Conservation (phyloP, 1,140 invertebrate species). For the Nymphalis io region DNA sequence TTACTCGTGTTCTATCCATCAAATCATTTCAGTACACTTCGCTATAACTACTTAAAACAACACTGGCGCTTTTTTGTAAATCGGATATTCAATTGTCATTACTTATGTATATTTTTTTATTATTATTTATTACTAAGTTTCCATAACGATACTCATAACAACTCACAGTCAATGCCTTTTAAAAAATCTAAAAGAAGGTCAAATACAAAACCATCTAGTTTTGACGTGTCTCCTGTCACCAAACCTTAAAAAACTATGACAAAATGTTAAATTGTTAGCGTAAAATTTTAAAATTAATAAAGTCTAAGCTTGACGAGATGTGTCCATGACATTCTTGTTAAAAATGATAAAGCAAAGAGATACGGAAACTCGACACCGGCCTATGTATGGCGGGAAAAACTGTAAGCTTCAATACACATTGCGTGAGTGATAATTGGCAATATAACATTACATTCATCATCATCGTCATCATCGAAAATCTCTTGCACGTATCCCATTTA, state of each 20-base stretch:
- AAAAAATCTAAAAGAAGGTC: constrained; percentile 6
- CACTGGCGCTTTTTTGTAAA: no score
- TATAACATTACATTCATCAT: no score
- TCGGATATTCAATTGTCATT: no score
- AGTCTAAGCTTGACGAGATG: constrained; percentile 18
- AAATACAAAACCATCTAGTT: constrained; percentile 14
- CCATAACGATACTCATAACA: no score
- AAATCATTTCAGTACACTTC: no score
- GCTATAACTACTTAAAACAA: no score
- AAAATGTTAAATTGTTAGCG: constrained; percentile 7
- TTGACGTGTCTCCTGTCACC: neutral
- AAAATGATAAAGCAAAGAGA: constrained; percentile 50
- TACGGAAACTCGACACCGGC: constrained; percentile 31
- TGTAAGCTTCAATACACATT: constrained; percentile 63
- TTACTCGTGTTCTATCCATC: no score
- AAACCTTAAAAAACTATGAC: neutral
- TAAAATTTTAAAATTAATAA: constrained; percentile 18
- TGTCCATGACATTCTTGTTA: constrained; percentile 31
- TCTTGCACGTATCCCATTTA: no score
- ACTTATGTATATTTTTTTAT: no score
- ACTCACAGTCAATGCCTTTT: no score
- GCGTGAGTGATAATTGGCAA: constrained; percentile 48
- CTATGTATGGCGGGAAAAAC: constrained; percentile 62
- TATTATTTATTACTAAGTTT: no score
- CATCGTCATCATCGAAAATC: no score